Evolutionary conservation across 2,797 vertebrate species (phyloP), one percentile per base, ranked within the genome.

Genomic region (Ctenopoma multispine): DNA sequence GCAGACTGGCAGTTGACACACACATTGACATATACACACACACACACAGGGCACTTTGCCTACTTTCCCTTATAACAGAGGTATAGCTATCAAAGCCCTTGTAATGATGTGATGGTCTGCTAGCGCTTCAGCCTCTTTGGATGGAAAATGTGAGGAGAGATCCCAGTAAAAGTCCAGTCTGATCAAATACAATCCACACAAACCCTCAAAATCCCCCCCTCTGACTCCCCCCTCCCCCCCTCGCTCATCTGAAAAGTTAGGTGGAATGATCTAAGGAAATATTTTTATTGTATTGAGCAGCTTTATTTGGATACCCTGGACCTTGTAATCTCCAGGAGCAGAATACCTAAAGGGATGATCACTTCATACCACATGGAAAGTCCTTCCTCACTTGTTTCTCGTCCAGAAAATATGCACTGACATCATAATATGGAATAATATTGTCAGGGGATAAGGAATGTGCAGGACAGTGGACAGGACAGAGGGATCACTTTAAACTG

Each of bases 101-200:
- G 72, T 86, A 90, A 89, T 85, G 82, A 92, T 93, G 90, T 93
- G 93, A 95, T 94, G 94, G 94, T 95, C 93, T 84, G 83, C 86
- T 94, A 92, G 89, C 77, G 75, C 85, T 85, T 85, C 77, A 83
- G 89, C 73, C 79, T 78, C 64, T 79, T 73, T 82, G 75, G 76
- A 87, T 83, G 89, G 90, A 93, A 93, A 93, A 89, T 73, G 81
- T 88, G 86, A 91, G 84, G 76, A 71, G 54, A 75, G 67, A 86
- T 74, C 81, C 70, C 57, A 72, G 63, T 70, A 81, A 87, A 82
- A 80, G 87, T 92, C 84, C 68, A 85, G 69, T 87, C 74, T 79
- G 74, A 89, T 90, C 85, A 90, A 87, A 80, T 76, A 24, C 77
- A 83, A 86, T 73, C 71, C 72, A 23, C 58, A 70, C 64, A 79